phyloP scores from a whole-genome alignment of 2,113 vertebrate genomes.

The Xenopus laevis region DNA sequence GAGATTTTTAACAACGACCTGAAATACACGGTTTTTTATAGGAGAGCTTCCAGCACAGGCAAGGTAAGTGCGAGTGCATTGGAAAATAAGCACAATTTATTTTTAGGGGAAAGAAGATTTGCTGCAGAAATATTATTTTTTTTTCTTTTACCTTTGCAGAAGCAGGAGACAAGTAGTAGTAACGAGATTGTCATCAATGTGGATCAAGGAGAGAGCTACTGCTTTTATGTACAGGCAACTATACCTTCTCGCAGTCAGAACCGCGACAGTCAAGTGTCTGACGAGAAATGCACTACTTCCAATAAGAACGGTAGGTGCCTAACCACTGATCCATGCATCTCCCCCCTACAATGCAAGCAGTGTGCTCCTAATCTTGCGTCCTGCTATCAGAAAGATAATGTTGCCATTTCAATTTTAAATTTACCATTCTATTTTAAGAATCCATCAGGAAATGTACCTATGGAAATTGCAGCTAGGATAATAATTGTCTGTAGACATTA shows the following conservation, averaged over 20 bases:
- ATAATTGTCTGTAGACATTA: too few relatives aligned
- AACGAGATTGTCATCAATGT: conserved; percentile 62
- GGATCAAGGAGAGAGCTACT: conserved; percentile 75
- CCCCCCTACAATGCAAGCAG: too few relatives aligned
- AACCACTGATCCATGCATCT: background rate
- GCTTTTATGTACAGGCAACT: conserved; percentile 74
- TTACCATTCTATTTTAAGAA: too few relatives aligned
- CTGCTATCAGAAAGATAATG: too few relatives aligned
- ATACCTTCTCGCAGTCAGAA: conserved; percentile 64
- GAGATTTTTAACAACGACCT: conserved; percentile 76
- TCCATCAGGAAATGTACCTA: too few relatives aligned
- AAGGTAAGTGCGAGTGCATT: conserved; percentile 64
- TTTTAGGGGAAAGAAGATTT: too few relatives aligned
- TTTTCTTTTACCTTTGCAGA: conserved; percentile 61
- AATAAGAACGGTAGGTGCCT: conserved; percentile 52
- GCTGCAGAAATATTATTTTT: too few relatives aligned
- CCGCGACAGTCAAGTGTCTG: conserved; percentile 67
- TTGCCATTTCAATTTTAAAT: too few relatives aligned
- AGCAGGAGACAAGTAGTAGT: conserved; percentile 54
- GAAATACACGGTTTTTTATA: conserved; percentile 74
- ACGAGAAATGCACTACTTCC: conserved; percentile 55
- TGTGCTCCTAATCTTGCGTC: too few relatives aligned
- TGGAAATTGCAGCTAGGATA: too few relatives aligned
- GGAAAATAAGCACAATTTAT: too few relatives aligned
- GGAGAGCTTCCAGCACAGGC: conserved; percentile 78